phyloP scores from a whole-genome alignment of 2,113 vertebrate genomes.

The Pachyramphus minor region DNA sequence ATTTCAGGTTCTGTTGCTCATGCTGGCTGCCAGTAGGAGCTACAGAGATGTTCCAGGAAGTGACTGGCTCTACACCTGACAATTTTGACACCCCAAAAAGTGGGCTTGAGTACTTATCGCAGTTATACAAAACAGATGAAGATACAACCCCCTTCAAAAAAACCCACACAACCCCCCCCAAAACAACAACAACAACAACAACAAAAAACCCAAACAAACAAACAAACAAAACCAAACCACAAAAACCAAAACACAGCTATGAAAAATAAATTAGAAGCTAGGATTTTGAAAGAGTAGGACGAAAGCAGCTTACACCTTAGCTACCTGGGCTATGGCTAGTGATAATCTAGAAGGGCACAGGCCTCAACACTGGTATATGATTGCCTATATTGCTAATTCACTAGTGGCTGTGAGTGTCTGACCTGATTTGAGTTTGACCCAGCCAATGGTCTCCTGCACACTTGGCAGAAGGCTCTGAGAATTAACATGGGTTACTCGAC shows the following conservation, averaged over 20 bases:
- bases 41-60: background rate
- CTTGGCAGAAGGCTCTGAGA: background rate
- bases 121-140: background rate
- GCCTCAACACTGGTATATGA: background rate
- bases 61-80: background rate
- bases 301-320: background rate
- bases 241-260: too few relatives aligned
- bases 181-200: too few relatives aligned
- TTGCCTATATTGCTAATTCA: background rate
- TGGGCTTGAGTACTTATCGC: background rate
- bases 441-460: background rate
- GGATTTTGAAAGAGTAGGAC: background rate
- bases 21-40: background rate
- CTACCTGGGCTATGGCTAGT: background rate
- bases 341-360: background rate
- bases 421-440: background rate
- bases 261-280: background rate
- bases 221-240: too few relatives aligned
- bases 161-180: too few relatives aligned
- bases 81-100: background rate
- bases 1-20: background rate
- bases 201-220: background rate
- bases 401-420: background rate
- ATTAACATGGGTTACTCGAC: background rate
- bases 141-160: accelerated